These are phyloP conservation scores for Plemyria rubiginata DNA, from an alignment of 2,888 invertebrate species.

Conservation along the genomic window DNA sequence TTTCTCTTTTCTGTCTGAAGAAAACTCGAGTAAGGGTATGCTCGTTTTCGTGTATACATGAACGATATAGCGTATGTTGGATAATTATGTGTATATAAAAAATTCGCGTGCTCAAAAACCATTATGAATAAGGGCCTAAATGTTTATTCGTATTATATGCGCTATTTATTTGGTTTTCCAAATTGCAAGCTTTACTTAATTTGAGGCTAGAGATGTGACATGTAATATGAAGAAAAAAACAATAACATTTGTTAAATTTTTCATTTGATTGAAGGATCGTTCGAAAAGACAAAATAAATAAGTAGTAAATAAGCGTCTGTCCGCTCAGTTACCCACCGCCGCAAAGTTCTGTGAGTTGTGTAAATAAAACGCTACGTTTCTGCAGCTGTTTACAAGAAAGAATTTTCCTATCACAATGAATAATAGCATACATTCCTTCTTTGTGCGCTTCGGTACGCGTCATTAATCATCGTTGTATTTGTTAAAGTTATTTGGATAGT, in stretches of 20 bases:
- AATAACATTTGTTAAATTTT: background rate
- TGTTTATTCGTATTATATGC: no score
- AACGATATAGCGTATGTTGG: no score
- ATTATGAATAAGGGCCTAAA: no score
- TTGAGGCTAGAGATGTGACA: no score
- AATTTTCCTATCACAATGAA: slow-evolving; percentile 51
- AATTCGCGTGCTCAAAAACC: no score
- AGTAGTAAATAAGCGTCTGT: background rate
- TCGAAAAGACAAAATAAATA: slow-evolving; percentile 5
- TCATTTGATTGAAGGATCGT: background rate
- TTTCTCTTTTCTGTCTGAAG: no score
- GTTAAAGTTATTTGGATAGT: slow-evolving; percentile 37
- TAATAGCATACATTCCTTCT: slow-evolving; percentile 46
- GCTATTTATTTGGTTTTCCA: no score
- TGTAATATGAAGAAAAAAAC: no score
- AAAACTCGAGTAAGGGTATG: no score
- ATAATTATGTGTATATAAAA: no score
- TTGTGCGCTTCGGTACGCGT: slow-evolving; percentile 37
- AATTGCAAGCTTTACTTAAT: no score
- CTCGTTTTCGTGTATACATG: no score
- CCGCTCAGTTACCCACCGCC: background rate
- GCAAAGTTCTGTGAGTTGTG: slow-evolving; percentile 7
- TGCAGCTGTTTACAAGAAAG: slow-evolving; percentile 31
- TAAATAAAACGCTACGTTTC: slow-evolving; percentile 22
- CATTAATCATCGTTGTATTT: slow-evolving; percentile 48